These are phyloP conservation scores for Myotis brandtii DNA, from an alignment of 2,113 vertebrate genomes.

Conservation along the genomic window DNA sequence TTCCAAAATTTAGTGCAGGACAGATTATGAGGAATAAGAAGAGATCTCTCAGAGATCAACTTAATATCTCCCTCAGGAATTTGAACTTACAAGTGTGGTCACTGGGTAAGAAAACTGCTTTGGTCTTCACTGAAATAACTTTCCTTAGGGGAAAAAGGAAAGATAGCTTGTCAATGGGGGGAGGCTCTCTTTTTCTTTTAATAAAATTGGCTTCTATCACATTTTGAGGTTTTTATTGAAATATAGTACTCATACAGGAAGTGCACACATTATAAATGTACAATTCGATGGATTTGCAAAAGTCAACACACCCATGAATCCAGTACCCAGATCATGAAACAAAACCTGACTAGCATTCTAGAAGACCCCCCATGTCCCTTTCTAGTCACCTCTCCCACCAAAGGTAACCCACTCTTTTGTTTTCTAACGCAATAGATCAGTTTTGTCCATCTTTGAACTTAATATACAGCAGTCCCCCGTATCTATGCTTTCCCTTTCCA, in stretches of 20 bases:
- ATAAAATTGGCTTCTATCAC: neutral
- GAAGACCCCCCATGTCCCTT: neutral
- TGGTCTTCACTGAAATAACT: neutral
- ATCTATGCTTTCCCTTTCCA: neutral
- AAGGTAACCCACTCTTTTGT: neutral
- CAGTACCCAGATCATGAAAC: neutral
- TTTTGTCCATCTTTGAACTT: conserved; percentile 31
- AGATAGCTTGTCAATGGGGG: neutral
- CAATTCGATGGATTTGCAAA: neutral
- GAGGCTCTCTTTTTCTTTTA: neutral
- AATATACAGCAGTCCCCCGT: neutral
- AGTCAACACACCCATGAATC: neutral
- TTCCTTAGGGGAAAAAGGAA: neutral
- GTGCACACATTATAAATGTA: neutral
- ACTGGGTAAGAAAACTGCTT: neutral
- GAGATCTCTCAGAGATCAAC: neutral
- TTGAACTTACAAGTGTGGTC: neutral
- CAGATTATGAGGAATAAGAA: neutral
- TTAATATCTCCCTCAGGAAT: neutral
- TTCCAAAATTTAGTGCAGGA: neutral
- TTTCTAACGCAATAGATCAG: conserved; percentile 1
- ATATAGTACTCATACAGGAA: neutral
- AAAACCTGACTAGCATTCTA: neutral
- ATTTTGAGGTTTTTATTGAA: conserved; percentile 14
- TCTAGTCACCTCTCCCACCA: neutral